Conservation (phyloP, 2,113 vertebrate genomes). For the Thamnophis sirtalis region DNA sequence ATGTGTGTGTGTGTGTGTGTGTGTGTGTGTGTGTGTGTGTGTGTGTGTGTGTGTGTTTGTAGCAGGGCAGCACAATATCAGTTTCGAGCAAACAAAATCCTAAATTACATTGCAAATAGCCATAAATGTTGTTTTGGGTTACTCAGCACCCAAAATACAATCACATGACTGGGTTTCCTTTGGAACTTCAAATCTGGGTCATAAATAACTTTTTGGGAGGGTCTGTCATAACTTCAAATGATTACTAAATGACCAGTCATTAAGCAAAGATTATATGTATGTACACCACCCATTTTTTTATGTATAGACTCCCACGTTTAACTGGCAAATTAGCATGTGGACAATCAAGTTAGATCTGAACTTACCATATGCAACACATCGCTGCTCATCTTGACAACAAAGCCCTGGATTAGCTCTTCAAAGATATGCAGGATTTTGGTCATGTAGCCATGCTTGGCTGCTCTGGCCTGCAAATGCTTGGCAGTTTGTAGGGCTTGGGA, state of each 20-base stretch:
- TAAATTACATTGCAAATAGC: no score
- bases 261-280: neutral
- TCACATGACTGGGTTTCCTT: neutral
- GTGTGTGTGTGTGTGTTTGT: no score
- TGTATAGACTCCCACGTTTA: neutral
- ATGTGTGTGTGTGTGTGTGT: no score
- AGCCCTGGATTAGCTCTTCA: slow-evolving; percentile 73
- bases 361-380: slow-evolving; percentile 77
- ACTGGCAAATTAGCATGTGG: neutral
- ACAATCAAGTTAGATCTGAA: neutral
- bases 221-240: neutral
- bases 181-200: neutral
- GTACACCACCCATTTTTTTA: neutral
- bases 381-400: slow-evolving; percentile 70
- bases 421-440: slow-evolving; percentile 74
- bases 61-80: neutral
- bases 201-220: neutral
- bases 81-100: no score
- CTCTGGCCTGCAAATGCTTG: slow-evolving; percentile 66
- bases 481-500: slow-evolving; percentile 65
- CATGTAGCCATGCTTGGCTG: slow-evolving; percentile 69
- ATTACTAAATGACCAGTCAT: neutral
- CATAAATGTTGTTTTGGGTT: neutral
- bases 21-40: no score
- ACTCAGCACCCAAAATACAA: neutral